A percentile compares a stretch with the other conserved stretches of the same genome.
Conservation (phyloP, 2,888 invertebrate genomes). For the Perizoma affinitatum region DNA sequence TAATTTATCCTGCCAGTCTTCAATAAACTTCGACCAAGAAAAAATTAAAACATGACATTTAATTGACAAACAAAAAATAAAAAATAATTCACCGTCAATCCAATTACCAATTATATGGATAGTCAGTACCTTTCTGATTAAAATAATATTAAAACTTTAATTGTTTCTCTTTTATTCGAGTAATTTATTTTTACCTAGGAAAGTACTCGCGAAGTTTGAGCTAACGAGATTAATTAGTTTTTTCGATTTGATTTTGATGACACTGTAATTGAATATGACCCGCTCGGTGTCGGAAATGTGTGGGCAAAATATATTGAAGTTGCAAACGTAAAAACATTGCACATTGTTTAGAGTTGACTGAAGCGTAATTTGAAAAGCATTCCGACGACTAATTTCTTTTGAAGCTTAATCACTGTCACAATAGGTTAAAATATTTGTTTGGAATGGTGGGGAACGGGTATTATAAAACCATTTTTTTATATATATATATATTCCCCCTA, state of each 20-base stretch:
- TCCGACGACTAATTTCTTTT: no score
- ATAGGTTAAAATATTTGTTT: no score
- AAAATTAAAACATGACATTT: constrained; percentile 40
- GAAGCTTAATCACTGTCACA: no score
- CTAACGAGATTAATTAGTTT: neutral
- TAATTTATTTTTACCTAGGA: constrained; percentile 32
- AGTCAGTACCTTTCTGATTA: constrained; percentile 57
- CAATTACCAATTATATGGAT: constrained; percentile 66
- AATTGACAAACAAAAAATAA: constrained; percentile 67
- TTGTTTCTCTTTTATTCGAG: constrained; percentile 40
- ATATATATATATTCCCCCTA: no score
- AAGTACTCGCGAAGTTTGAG: neutral
- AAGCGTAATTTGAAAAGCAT: no score
- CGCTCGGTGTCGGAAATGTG: no score
- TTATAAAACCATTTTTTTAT: no score
- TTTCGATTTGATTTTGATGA: neutral
- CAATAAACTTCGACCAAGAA: constrained; percentile 10
- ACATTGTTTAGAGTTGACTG: no score
- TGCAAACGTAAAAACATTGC: no score
- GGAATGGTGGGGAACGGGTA: no score
- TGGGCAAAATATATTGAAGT: no score
- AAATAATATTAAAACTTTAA: constrained; percentile 62
- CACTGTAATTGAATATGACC: neutral
- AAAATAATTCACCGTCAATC: constrained; percentile 53
- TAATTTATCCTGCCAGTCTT: constrained; percentile 6